Percentiles rank a stretch among this genome's conserved stretches.
Evolutionary conservation across 2,888 invertebrate species (phyloP).

Genomic region (Clistopyga incitator): DNA sequence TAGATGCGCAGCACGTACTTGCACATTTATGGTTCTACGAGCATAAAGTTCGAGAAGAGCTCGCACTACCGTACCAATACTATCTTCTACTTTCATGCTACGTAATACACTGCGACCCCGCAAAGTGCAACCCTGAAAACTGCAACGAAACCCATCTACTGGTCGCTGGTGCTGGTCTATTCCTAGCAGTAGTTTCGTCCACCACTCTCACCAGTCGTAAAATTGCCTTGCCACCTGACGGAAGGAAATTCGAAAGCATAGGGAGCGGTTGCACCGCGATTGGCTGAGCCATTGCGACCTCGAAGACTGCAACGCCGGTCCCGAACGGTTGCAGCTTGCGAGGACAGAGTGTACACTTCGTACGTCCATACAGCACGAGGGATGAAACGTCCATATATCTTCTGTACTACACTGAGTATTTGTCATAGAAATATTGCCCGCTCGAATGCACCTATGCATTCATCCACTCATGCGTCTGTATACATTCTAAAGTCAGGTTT

Average conservation of each 20-base stretch:
- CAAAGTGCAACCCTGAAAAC: too few species aligned
- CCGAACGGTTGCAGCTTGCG: too few species aligned
- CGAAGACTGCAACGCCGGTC: too few species aligned
- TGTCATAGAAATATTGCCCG: constrained; percentile 6
- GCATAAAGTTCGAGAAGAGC: constrained; percentile 40
- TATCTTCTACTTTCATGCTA: constrained; percentile 33
- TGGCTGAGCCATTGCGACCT: too few species aligned
- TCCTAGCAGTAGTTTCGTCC: too few species aligned
- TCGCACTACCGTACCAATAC: constrained; percentile 47
- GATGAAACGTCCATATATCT: constrained; percentile 10
- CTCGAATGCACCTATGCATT: constrained; percentile 5
- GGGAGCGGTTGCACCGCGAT: too few species aligned
- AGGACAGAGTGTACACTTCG: background rate
- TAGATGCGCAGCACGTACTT: constrained; percentile 58
- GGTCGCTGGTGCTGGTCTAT: too few species aligned
- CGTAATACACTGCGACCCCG: too few species aligned
- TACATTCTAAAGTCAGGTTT: constrained; percentile 20
- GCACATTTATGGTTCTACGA: constrained; percentile 56
- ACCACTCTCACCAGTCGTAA: too few species aligned
- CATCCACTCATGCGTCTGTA: background rate
- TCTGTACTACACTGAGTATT: background rate
- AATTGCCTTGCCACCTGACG: too few species aligned
- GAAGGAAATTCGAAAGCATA: too few species aligned
- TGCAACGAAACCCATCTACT: too few species aligned
- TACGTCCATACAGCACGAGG: constrained; percentile 25